Base-by-base conservation (phyloP, 2,888 invertebrate genomes). In the Desoria tigrina region DNA sequence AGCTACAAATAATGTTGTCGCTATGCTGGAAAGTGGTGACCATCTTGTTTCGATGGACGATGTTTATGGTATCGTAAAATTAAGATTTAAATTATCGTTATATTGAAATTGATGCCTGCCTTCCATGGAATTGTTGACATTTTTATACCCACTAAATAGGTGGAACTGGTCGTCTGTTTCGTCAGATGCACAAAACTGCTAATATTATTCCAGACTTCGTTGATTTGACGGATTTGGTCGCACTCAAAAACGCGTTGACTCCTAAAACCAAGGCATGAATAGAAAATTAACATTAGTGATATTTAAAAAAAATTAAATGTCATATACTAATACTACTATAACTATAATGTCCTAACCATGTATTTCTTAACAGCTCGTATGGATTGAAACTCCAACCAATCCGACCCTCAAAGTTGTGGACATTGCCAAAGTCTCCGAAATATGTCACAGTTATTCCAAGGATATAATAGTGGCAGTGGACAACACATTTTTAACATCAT, bases 1-100 rank as follows among this genome's bases (percentile, higher is more conserved):
- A 16, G 89, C 94, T 1, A 88, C 88, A 1, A 88, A 90, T 0
- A 86, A 88, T 2, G 79, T 97, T 14, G 81, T 87, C 7, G 86
- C 90, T 42, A 81, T 95, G 75, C 82, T 99, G 9, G 86, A 85
- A 72, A 77, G 83, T 67, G 98, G 97, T 0, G 98, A 99, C 79
- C 78, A 69, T 27, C 57, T 76, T n/a, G 60, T 76, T 28, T 69
- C 62, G 16, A 74, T 76, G 72, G 70, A 85, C 77, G 85, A 86
- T 77, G 79, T 85, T 2, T 86, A 86, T 78, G 85, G 85, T 76
- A n/a, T n/a, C n/a, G 85, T 75, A 78, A 49, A 23, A 9, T 11
- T 14, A 39, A 39, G 11, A 39, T 39, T 11, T 39, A 39, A 39
- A 39, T 39, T 39, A 39, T 39, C 9, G 39, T 11, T 39, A 11